Evolutionary conservation across 2,888 invertebrate species (phyloP), one percentile per base, ranked within the genome.

Genomic region (Apomyelois bistriatella): DNA sequence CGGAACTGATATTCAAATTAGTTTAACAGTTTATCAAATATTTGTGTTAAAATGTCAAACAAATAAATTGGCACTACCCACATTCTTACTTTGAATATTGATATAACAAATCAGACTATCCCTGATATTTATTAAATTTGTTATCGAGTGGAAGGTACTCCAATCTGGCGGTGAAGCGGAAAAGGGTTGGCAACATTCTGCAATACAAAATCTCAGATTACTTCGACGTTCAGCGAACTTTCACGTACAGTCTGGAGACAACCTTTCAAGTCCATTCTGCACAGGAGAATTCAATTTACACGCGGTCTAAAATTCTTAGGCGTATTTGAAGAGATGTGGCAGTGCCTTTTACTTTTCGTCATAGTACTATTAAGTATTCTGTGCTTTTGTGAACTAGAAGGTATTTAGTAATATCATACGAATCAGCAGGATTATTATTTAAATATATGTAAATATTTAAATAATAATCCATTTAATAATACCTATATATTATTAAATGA

Each of bases 131-230:
- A 54, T 51, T 30, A 13, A 43, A 43, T 30, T 30, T 30, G 8
- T 8, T 53, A 52, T 54, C 53, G 52, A 47, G 56, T 47, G 57
- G 52, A 59, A 59, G 55, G 55, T 38, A 52, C 53, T 55, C 48
- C 52, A 54, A 59, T 57, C 57, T 53, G 36, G 52, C 52, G 16
- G 32, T 47, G 52, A 54, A 56, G 52, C 49, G 54, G 53, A 38
- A 54, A 56, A 50, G 52, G 56, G 56, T 54, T 51, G 51, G 13
- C 42, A 52, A 52, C 51, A 54, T 56, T 53, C 53, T 42, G 47
- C 46, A 42, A 9, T 13, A 52, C 52, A 46, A 52, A 56, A 50
- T 54, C 49, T 3, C 13, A 43, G 43, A 43, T 30, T 30, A 32
- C 30, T 43, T 43, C 28, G 43, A 22, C 41, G 7, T 41, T 41